Conservation (phyloP, 2,888 invertebrate species). For the Erebia aethiops region DNA sequence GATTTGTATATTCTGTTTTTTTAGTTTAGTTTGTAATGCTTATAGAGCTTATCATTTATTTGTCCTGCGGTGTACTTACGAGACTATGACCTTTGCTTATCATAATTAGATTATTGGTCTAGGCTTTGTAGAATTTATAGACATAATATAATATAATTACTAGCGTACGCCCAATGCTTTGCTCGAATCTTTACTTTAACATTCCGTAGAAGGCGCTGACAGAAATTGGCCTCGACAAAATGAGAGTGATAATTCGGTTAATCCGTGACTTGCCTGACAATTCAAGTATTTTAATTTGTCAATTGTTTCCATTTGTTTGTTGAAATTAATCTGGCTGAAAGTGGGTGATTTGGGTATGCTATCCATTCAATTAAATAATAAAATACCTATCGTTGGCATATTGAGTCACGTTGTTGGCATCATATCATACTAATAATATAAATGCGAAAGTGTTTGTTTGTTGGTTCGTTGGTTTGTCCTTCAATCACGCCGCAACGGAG, state of each 20-base stretch:
- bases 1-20: too few species aligned
- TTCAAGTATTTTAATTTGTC: slow-evolving; percentile 14
- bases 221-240: slow-evolving; percentile 65
- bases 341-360: not conserved
- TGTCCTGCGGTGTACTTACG: slow-evolving; percentile 1
- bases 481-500: too few species aligned
- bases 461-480: too few species aligned
- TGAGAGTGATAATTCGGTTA: slow-evolving; percentile 65
- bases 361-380: too few species aligned
- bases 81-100: slow-evolving; percentile 12
- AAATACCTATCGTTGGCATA: too few species aligned
- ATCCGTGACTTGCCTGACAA: slow-evolving; percentile 54
- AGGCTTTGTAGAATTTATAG: not conserved
- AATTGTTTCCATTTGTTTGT: slow-evolving; percentile 12
- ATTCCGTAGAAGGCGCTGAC: slow-evolving; percentile 56
- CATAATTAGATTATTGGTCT: not conserved
- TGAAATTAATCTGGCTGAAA: not conserved
- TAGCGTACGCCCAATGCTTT: slow-evolving; percentile 35
- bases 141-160: too few species aligned
- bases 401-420: too few species aligned
- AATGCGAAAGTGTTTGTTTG: too few species aligned
- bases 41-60: not conserved
- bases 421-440: too few species aligned
- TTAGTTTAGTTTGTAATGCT: too few species aligned
- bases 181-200: slow-evolving; percentile 46